Percentiles rank a stretch among this genome's conserved stretches.
These are phyloP conservation scores for Zaprionus kolodkinae DNA, from an alignment of 1,140 invertebrate species.

Conservation along the genomic window DNA sequence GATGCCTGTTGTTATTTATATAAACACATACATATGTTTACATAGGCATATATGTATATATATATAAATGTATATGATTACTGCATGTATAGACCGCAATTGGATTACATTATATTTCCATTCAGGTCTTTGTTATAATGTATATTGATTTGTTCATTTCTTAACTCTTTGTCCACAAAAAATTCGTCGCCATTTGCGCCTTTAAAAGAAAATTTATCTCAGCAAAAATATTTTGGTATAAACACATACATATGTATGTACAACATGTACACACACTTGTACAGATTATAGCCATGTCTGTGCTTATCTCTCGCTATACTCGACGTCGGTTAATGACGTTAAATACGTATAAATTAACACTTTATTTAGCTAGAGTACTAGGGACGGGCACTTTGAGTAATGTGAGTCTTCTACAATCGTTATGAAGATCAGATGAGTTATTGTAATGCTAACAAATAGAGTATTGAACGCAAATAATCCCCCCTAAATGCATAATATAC, in stretches of 20 bases:
- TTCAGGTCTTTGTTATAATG: slow-evolving; percentile 59
- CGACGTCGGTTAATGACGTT: slow-evolving; percentile 22
- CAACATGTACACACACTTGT: not conserved
- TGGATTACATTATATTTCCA: not conserved
- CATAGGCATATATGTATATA: not conserved
- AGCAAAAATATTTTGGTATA: not conserved
- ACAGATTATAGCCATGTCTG: slow-evolving; percentile 24
- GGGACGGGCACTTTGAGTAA: not conserved
- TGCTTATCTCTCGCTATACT: slow-evolving; percentile 53
- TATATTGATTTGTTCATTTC: slow-evolving; percentile 60
- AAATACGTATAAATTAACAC: not conserved
- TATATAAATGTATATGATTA: not conserved
- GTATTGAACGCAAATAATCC: not conserved
- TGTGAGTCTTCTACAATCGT: not conserved
- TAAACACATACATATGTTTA: too few relatives aligned
- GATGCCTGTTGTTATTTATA: not conserved
- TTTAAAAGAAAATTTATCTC: slow-evolving; percentile 29
- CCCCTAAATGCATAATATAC: not conserved
- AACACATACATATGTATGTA: not conserved
- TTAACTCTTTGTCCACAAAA: slow-evolving; percentile 58
- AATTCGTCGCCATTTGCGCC: slow-evolving; percentile 56
- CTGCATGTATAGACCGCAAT: not conserved
- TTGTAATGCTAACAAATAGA: not conserved
- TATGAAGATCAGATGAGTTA: not conserved
- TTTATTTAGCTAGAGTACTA: not conserved